A percentile compares a stretch with the other conserved stretches of the same genome.
Conservation (phyloP, 2,113 vertebrate species). For the Gasterosteus nipponicus region DNA sequence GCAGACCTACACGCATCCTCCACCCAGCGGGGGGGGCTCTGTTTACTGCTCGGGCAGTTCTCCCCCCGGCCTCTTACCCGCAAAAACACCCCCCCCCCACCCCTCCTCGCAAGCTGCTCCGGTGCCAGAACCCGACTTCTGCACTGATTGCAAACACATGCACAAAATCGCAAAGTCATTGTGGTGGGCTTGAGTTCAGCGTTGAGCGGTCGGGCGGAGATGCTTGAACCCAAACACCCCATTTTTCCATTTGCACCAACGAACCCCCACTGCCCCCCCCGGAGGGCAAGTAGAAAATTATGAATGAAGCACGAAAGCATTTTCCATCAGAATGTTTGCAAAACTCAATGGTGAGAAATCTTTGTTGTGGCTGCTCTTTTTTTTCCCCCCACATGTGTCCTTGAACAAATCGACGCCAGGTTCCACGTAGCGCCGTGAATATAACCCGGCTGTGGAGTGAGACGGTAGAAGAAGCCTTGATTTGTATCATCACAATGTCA, state of each 20-base stretch:
- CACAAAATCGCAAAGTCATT: slow-evolving; percentile 77
- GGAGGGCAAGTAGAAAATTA: neutral
- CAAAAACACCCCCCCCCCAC: too few species aligned
- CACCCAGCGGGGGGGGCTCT: neutral
- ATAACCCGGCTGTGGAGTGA: neutral
- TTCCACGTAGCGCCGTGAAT: too few species aligned
- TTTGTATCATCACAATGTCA: neutral
- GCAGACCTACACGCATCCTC: neutral
- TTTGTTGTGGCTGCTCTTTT: neutral
- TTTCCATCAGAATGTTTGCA: neutral
- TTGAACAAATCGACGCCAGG: too few species aligned
- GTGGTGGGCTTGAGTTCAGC: slow-evolving; percentile 27
- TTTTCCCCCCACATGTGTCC: neutral
- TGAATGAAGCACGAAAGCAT: neutral
- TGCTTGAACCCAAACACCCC: slow-evolving; percentile 34
- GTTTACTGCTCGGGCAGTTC: neutral
- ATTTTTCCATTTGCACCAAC: slow-evolving; percentile 1
- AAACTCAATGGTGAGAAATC: neutral
- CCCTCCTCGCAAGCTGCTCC: slow-evolving; percentile 2
- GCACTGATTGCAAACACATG: slow-evolving; percentile 76
- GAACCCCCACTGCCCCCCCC: too few species aligned
- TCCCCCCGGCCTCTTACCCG: neutral
- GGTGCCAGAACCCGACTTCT: slow-evolving; percentile 4
- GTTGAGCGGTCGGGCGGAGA: neutral
- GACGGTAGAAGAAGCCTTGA: neutral